A percentile compares a stretch with the other conserved stretches of the same genome.
These are phyloP conservation scores for Conus canariensis DNA, from an alignment of 2,888 invertebrate genomes.

Conservation along the genomic window DNA sequence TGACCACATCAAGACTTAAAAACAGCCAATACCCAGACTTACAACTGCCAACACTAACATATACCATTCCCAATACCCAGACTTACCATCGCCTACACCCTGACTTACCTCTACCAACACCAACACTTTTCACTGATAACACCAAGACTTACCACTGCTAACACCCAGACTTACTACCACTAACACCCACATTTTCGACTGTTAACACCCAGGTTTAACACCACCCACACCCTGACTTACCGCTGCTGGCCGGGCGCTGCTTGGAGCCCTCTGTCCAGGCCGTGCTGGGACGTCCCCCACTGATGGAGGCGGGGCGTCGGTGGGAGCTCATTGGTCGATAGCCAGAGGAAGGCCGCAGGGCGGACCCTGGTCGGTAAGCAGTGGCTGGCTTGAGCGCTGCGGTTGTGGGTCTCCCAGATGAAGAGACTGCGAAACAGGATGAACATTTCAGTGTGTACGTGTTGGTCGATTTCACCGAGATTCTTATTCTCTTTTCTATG, in stretches of 20 bases:
- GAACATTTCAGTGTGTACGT: not conserved
- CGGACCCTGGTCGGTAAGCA: slow-evolving; percentile 73
- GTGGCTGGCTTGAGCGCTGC: slow-evolving; percentile 67
- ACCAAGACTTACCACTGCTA: not conserved
- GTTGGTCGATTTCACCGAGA: not conserved
- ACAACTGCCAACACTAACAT: no score
- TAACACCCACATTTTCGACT: no score
- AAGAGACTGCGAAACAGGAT: not conserved
- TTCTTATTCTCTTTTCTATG: no score
- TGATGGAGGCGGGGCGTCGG: slow-evolving; percentile 55
- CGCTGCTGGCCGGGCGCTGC: slow-evolving; percentile 50
- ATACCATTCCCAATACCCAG: no score
- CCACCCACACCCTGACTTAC: slow-evolving; percentile 27
- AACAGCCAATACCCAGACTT: no score
- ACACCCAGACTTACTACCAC: no score
- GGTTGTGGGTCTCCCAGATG: slow-evolving; percentile 60
- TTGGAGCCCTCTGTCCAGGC: slow-evolving; percentile 39
- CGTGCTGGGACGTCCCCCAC: slow-evolving; percentile 56
- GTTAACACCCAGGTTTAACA: no score
- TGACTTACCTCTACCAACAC: no score
- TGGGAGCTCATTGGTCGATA: slow-evolving; percentile 65
- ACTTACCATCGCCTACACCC: no score
- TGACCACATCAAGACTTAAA: no score
- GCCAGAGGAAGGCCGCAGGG: slow-evolving; percentile 68
- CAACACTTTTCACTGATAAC: no score